These are phyloP conservation scores for Lateolabrax maculatus DNA, from an alignment of 2,797 vertebrate genomes.

Conservation along the genomic window DNA sequence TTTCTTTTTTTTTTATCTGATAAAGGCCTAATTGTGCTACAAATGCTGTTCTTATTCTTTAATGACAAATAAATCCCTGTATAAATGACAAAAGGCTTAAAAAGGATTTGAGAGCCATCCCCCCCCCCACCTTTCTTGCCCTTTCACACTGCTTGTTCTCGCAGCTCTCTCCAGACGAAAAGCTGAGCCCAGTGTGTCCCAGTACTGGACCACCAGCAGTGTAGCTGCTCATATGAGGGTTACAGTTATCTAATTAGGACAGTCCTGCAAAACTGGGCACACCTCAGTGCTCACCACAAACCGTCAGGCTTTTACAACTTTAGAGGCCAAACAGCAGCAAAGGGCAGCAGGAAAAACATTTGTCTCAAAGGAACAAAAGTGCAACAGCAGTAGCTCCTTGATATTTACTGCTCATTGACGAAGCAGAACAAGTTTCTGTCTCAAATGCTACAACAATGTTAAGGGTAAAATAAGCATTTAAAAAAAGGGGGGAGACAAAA, in stretches of 20 bases:
- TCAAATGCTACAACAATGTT: neutral
- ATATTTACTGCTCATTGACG: neutral
- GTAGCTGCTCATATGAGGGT: constrained; percentile 86
- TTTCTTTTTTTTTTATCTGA: constrained; percentile 6
- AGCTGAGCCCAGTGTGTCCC: constrained; percentile 78
- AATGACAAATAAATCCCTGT: constrained; percentile 88
- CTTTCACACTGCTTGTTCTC: constrained; percentile 85
- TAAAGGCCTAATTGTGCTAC: constrained; percentile 66
- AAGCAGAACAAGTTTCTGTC: neutral
- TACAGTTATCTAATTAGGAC: constrained; percentile 93
- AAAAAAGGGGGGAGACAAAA: neutral
- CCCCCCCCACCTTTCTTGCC: constrained; percentile 40
- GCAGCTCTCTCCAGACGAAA: constrained; percentile 64
- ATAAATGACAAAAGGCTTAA: constrained; percentile 86
- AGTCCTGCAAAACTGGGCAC: constrained; percentile 80
- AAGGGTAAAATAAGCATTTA: neutral
- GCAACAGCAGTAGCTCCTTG: neutral
- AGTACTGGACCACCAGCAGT: constrained; percentile 89
- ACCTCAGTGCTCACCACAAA: constrained; percentile 78
- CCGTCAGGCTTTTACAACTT: constrained; percentile 76
- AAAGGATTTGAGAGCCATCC: constrained; percentile 85
- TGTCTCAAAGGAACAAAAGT: constrained; percentile 23
- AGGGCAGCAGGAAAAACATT: constrained; percentile 14
- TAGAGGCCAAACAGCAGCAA: constrained; percentile 52
- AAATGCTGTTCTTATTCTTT: constrained; percentile 83